Percentiles rank a stretch among this genome's conserved stretches.
These are phyloP conservation scores for Verasper variegatus DNA, from an alignment of 2,113 vertebrate genomes.

Conservation along the genomic window DNA sequence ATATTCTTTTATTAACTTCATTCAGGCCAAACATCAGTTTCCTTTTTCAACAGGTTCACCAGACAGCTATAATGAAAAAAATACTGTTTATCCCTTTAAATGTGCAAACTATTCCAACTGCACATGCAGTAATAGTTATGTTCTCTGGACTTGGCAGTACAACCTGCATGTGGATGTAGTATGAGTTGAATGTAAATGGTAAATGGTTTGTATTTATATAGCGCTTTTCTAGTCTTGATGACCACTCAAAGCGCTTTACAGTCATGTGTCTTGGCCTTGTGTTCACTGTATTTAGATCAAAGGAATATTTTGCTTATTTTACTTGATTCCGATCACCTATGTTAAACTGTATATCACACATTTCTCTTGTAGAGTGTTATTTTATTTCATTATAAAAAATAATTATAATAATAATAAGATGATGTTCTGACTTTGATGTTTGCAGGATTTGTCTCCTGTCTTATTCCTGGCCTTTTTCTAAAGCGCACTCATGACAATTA, in stretches of 20 bases:
- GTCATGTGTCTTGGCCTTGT: background rate
- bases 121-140: background rate
- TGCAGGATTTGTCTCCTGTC: background rate
- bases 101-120: background rate
- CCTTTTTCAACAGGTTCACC: background rate
- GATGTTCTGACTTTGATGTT: background rate
- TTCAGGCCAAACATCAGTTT: slow-evolving; percentile 14
- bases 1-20: background rate
- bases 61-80: slow-evolving; percentile 13
- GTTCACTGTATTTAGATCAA: slow-evolving; percentile 17
- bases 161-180: slow-evolving; percentile 26
- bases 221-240: too few species aligned
- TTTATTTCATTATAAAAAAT: slow-evolving; percentile 30
- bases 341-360: background rate
- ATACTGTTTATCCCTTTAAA: slow-evolving; percentile 8
- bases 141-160: slow-evolving; percentile 1
- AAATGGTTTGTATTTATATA: too few species aligned
- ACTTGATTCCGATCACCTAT: background rate
- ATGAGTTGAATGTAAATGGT: background rate
- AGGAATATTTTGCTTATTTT: slow-evolving; percentile 2
- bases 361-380: slow-evolving; percentile 13
- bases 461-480: slow-evolving; percentile 33
- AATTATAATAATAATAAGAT: slow-evolving; percentile 20
- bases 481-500: slow-evolving; percentile 35
- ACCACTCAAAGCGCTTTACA: too few species aligned